These are phyloP conservation scores for Murina feae DNA, from an alignment of 2,113 vertebrate genomes.

Conservation along the genomic window DNA sequence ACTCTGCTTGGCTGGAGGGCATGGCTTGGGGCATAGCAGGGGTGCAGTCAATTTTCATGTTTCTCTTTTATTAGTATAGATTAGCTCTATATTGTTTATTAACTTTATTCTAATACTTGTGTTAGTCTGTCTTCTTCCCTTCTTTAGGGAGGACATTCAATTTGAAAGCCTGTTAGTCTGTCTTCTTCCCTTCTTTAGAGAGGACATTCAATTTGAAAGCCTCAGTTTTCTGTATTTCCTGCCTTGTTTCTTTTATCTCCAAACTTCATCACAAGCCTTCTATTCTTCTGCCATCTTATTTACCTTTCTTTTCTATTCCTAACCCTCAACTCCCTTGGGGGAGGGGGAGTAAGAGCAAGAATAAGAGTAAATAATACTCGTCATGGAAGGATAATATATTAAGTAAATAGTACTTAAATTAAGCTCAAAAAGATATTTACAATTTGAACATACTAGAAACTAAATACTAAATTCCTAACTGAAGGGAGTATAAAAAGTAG, in stretches of 20 bases:
- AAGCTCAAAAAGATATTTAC: background rate
- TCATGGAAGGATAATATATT: background rate
- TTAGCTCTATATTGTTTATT: background rate
- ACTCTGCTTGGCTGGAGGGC: too few species aligned
- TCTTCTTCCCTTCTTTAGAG: background rate
- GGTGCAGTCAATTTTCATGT: too few species aligned
- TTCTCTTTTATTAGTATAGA: too few species aligned
- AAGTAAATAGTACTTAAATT: background rate
- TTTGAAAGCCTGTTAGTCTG: background rate
- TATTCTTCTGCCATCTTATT: background rate
- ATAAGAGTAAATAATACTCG: background rate
- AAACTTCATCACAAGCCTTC: background rate
- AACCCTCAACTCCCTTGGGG: background rate
- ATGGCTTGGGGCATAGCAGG: too few species aligned
- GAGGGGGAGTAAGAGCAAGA: background rate
- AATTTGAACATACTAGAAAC: conserved; percentile 10
- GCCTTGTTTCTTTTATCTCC: background rate
- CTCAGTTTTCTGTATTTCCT: background rate
- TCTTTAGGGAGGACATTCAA: background rate
- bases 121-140: background rate
- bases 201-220: background rate
- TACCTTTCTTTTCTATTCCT: background rate
- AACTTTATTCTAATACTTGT: background rate
- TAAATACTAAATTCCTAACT: conserved; percentile 5
- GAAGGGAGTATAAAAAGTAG: background rate